Percentiles rank a stretch among this genome's conserved stretches.
These are phyloP conservation scores for Hemitrygon akajei DNA, from an alignment of 2,797 vertebrate species.

Conservation along the genomic window DNA sequence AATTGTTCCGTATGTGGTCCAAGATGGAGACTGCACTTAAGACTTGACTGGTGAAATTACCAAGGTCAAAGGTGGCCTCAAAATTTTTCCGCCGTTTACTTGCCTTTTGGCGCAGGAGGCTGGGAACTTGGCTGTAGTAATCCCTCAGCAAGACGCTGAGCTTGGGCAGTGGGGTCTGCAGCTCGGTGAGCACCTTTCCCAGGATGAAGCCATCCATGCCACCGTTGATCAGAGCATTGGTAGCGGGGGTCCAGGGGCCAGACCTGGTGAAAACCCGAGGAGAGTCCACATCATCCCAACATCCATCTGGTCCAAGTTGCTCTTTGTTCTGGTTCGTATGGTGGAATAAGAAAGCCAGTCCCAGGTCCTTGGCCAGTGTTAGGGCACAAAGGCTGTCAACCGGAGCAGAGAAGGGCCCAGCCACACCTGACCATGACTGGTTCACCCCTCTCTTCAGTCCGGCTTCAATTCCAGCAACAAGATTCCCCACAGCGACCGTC, in stretches of 20 bases:
- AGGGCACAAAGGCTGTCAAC: slow-evolving; percentile 52
- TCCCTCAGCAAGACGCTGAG: slow-evolving; percentile 60
- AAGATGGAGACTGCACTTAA: slow-evolving; percentile 55
- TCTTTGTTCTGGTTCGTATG: slow-evolving; percentile 40
- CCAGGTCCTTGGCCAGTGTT: slow-evolving; percentile 62
- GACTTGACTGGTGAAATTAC: slow-evolving; percentile 55
- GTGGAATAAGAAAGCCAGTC: slow-evolving; percentile 60
- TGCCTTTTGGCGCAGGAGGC: slow-evolving; percentile 46
- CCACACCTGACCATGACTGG: neutral
- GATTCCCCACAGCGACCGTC: slow-evolving; percentile 63
- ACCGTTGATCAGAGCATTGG: slow-evolving; percentile 68
- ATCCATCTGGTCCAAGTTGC: slow-evolving; percentile 63
- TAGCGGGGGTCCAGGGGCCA: slow-evolving; percentile 51
- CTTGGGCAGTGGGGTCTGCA: slow-evolving; percentile 34
- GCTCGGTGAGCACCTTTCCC: slow-evolving; percentile 52
- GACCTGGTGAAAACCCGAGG: slow-evolving; percentile 64
- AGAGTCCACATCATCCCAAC: slow-evolving; percentile 66
- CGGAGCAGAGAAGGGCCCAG: neutral
- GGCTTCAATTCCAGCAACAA: slow-evolving; percentile 64
- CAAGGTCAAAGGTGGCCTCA: slow-evolving; percentile 46
- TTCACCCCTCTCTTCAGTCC: slow-evolving; percentile 49
- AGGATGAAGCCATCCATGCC: slow-evolving; percentile 76
- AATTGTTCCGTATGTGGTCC: slow-evolving; percentile 53
- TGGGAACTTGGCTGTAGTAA: slow-evolving; percentile 61
- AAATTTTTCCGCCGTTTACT: slow-evolving; percentile 61